phyloP scores from a whole-genome alignment of 2,797 vertebrate species.

The Vireo griseus region DNA sequence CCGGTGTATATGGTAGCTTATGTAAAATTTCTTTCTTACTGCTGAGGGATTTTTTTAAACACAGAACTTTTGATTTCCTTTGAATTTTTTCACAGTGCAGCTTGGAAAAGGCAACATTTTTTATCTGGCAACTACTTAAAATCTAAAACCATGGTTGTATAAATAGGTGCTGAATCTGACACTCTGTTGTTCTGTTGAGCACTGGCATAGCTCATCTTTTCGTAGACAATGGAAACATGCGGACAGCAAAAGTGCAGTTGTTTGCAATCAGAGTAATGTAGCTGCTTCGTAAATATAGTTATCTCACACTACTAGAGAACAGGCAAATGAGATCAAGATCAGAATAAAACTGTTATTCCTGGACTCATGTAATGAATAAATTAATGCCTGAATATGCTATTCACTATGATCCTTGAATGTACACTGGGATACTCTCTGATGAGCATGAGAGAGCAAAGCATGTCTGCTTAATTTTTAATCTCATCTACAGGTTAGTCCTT shows the following conservation, averaged over 20 bases:
- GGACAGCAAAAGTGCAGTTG: background rate
- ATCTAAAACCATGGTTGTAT: background rate
- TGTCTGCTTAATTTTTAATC: constrained; percentile 50
- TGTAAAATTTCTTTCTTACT: background rate
- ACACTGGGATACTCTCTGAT: background rate
- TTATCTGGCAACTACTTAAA: background rate
- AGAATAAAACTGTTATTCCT: background rate
- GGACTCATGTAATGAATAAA: constrained; percentile 1
- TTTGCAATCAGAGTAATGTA: background rate
- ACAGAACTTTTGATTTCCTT: background rate
- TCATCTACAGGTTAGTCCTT: background rate
- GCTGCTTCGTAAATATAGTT: background rate
- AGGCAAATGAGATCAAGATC: background rate
- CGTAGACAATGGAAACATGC: background rate
- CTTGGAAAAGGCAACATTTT: background rate
- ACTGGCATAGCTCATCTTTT: background rate
- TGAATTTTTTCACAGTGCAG: background rate
- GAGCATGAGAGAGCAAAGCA: background rate
- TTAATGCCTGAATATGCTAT: background rate
- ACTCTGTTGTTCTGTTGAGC: background rate
- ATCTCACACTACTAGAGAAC: background rate
- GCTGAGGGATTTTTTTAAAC: background rate
- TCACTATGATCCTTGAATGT: constrained; percentile 1
- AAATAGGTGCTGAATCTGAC: background rate
- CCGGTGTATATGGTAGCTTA: background rate